phyloP scores from a whole-genome alignment of 92 coral and sea anemone genomes.

The Porites rus region DNA sequence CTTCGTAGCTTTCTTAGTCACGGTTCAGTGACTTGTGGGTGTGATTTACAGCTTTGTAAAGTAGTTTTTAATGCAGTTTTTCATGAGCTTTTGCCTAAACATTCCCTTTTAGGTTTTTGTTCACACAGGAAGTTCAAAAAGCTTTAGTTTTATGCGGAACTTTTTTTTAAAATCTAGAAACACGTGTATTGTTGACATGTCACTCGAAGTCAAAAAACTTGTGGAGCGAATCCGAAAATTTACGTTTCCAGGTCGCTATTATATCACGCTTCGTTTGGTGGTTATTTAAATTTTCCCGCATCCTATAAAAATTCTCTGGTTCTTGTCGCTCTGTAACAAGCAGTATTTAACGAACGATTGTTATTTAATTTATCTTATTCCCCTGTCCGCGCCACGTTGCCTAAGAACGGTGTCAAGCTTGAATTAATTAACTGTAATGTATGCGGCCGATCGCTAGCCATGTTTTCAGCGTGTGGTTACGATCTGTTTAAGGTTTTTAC shows the following conservation, averaged over 20 bases:
- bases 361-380: slow-evolving; percentile 3
- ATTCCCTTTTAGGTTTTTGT: background rate
- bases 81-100: background rate
- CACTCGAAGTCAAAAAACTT: background rate
- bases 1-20: background rate
- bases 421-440: slow-evolving; percentile 48
- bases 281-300: background rate
- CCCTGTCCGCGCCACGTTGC: slow-evolving; percentile 33
- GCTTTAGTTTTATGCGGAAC: background rate
- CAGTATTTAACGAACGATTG: background rate
- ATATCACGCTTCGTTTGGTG: slow-evolving; percentile 25
- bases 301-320: background rate
- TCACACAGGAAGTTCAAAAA: background rate
- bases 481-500: background rate
- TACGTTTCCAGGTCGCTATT: slow-evolving; percentile 17
- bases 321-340: background rate
- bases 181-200: background rate
- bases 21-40: background rate
- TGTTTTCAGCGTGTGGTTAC: slow-evolving; percentile 4
- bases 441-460: slow-evolving; percentile 34
- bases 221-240: background rate
- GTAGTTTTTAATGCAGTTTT: background rate
- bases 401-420: slow-evolving; percentile 42
- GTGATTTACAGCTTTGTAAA: too few relatives aligned
- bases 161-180: background rate